Conservation (phyloP, 2,113 vertebrate species). For the Dolichallabes microphthalmus region DNA sequence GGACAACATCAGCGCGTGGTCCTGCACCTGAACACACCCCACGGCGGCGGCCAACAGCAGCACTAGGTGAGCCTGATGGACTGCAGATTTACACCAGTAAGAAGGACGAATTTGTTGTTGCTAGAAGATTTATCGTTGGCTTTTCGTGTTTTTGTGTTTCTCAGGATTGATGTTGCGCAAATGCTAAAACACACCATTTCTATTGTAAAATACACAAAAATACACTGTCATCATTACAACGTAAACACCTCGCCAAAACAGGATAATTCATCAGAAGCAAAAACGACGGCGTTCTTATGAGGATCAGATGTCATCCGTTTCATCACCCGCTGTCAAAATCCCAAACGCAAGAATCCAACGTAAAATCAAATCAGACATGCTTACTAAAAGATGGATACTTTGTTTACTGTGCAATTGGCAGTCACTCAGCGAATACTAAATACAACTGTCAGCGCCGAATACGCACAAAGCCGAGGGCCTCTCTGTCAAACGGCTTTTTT, state of each 20-base stretch:
- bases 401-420: slow-evolving; percentile 38
- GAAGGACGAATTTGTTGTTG: background rate
- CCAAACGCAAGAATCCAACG: slow-evolving; percentile 20
- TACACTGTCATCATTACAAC: slow-evolving; percentile 11
- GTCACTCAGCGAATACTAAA: slow-evolving; percentile 36
- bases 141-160: background rate
- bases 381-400: slow-evolving; percentile 5
- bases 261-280: slow-evolving; percentile 5
- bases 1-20: slow-evolving; percentile 76
- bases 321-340: slow-evolving; percentile 25
- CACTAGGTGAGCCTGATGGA: slow-evolving; percentile 67
- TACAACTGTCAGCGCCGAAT: slow-evolving; percentile 28
- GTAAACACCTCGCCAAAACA: slow-evolving; percentile 7
- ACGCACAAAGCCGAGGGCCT: slow-evolving; percentile 13
- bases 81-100: slow-evolving; percentile 51
- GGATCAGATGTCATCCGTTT: slow-evolving; percentile 17
- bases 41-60: slow-evolving; percentile 80
- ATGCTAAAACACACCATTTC: background rate
- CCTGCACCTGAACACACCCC: slow-evolving; percentile 76
- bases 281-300: slow-evolving; percentile 15
- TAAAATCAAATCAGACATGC: slow-evolving; percentile 29
- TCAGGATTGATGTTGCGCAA: slow-evolving; percentile 2
- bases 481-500: slow-evolving; percentile 5
- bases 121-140: background rate
- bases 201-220: slow-evolving; percentile 33